Evolutionary conservation across 2,797 vertebrate species (phyloP).

Genomic region (Rhynchonycteris naso): DNA sequence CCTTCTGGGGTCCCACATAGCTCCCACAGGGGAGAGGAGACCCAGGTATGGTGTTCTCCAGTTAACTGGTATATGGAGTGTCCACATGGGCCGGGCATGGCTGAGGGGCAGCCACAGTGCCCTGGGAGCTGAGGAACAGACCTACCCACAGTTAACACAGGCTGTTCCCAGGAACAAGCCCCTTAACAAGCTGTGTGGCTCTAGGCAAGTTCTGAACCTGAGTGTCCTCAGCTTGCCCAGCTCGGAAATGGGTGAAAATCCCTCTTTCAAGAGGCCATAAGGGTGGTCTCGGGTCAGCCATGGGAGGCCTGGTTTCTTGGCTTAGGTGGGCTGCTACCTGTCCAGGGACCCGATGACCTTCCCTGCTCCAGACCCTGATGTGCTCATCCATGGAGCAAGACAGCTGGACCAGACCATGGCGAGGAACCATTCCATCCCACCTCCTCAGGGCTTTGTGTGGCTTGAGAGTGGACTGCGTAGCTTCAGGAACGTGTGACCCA

Average conservation of each 20-base stretch:
- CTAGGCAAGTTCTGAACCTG: not conserved
- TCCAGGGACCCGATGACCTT: not conserved
- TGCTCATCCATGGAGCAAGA: not conserved
- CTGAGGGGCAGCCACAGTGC: not conserved
- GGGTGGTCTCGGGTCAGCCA: rapidly evolving
- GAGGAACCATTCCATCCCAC: not conserved
- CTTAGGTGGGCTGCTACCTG: not conserved
- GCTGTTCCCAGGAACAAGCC: not conserved
- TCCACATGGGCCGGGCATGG: not conserved
- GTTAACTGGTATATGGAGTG: rapidly evolving
- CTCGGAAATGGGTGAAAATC: not conserved
- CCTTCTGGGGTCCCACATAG: not conserved
- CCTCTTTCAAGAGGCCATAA: not conserved
- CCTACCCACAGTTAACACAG: not conserved
- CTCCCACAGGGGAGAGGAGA: rapidly evolving
- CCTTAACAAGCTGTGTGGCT: not conserved
- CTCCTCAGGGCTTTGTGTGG: not conserved
- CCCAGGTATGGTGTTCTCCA: no score
- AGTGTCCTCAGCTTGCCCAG: not conserved
- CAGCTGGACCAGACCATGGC: not conserved
- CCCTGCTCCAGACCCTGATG: not conserved
- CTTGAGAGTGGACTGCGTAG: not conserved
- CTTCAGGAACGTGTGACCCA: not conserved
- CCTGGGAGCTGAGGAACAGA: not conserved
- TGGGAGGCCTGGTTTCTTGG: not conserved